Conservation (phyloP, 1,140 invertebrate genomes). For the Drosophila bocqueti region DNA sequence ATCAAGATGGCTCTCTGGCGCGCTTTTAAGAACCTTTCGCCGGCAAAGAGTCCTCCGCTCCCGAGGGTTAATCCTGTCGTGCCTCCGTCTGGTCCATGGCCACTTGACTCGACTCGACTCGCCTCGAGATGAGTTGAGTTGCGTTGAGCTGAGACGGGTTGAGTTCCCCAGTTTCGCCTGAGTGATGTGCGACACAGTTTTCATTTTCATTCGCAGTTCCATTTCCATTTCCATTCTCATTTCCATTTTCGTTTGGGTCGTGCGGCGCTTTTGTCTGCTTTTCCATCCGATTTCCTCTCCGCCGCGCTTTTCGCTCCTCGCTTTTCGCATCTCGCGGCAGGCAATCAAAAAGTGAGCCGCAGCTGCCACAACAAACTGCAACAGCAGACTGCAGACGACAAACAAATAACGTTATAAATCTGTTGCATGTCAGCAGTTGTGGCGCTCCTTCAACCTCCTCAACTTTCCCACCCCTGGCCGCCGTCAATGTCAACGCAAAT, state of each 20-base stretch:
- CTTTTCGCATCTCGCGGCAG: constrained; percentile 11
- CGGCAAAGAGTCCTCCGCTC: constrained; percentile 13
- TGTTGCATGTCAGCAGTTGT: constrained; percentile 62
- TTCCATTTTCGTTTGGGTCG: constrained; percentile 28
- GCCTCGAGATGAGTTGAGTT: constrained; percentile 27
- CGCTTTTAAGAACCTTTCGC: constrained; percentile 29
- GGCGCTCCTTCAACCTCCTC: not conserved
- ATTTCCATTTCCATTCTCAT: constrained; percentile 19
- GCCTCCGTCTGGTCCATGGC: constrained; percentile 31
- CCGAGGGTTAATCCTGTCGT: constrained; percentile 41
- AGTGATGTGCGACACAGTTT: constrained; percentile 61
- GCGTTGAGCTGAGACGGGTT: constrained; percentile 10
- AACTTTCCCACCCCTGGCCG: not conserved
- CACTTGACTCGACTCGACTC: constrained; percentile 44
- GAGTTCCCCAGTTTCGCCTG: constrained; percentile 29
- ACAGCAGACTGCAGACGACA: constrained; percentile 42
- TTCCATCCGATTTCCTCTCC: constrained; percentile 2
- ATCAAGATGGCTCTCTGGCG: constrained; percentile 22
- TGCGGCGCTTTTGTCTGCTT: constrained; percentile 47
- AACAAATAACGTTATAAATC: constrained; percentile 67
- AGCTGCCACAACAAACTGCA: constrained; percentile 51
- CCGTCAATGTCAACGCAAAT: constrained; percentile 54
- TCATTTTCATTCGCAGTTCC: constrained; percentile 39
- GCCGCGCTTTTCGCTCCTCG: not conserved
- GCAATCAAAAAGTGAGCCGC: constrained; percentile 52